Evolutionary conservation across 2,797 vertebrate genomes (phyloP).

Genomic region (Eospalax fontanierii): DNA sequence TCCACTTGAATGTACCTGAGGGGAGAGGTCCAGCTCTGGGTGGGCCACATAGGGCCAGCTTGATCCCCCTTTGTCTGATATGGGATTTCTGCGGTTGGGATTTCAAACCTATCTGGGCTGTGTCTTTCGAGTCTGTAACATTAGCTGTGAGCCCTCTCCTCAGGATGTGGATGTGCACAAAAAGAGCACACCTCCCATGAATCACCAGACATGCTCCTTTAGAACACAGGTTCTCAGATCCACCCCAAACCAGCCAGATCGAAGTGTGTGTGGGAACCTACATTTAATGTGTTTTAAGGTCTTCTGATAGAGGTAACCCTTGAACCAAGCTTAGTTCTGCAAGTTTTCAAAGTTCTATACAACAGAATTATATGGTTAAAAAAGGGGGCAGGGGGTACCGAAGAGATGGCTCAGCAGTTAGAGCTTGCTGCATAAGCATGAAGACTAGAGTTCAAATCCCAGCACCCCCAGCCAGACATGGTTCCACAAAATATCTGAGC

Average conservation of each 20-base stretch:
- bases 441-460: too few relatives aligned
- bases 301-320: neutral
- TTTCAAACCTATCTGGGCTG: conserved; percentile 13
- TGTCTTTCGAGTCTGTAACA: neutral
- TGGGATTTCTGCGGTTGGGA: neutral
- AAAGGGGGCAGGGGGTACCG: too few relatives aligned
- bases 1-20: neutral
- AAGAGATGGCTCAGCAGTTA: neutral
- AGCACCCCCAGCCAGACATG: neutral
- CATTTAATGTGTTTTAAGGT: neutral
- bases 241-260: neutral
- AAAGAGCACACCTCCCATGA: neutral
- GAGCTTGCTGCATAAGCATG: neutral
- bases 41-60: neutral
- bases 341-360: neutral
- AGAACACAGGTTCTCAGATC: neutral
- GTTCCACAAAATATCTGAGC: too few relatives aligned
- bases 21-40: neutral
- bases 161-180: neutral
- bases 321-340: neutral
- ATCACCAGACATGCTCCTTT: neutral
- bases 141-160: neutral
- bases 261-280: neutral
- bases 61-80: neutral
- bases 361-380: neutral